phyloP scores from a whole-genome alignment of 2,113 vertebrate genomes.

The Heterotilapia buettikoferi region DNA sequence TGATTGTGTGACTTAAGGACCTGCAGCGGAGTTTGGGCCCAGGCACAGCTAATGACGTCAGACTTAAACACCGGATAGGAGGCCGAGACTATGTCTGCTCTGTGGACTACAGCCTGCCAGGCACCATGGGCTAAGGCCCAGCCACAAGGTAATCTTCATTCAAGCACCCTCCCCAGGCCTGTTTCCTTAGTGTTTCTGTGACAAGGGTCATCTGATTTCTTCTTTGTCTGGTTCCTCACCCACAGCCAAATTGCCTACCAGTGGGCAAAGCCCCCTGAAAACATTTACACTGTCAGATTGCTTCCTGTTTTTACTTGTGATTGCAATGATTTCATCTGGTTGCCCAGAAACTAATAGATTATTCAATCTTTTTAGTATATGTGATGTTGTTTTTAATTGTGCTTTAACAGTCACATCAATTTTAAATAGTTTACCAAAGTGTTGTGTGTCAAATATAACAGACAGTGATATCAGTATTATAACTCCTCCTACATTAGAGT shows the following conservation, averaged over 20 bases:
- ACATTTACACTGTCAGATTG: neutral
- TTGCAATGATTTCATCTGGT: neutral
- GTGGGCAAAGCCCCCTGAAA: neutral
- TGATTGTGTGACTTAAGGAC: neutral
- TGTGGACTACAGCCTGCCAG: neutral
- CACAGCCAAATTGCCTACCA: neutral
- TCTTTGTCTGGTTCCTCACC: neutral
- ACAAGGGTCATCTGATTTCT: neutral
- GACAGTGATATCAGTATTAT: neutral
- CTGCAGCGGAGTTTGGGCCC: neutral
- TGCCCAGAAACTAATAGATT: neutral
- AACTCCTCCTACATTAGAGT: slow-evolving; percentile 9
- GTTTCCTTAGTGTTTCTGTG: neutral
- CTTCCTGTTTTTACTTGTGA: neutral
- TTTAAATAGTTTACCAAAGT: neutral
- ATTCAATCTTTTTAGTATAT: neutral
- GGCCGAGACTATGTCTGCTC: neutral
- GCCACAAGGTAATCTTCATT: neutral
- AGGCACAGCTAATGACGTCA: neutral
- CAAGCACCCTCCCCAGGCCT: neutral
- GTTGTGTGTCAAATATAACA: neutral
- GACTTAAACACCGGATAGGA: neutral
- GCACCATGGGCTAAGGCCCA: neutral
- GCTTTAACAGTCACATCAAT: neutral
- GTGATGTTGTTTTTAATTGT: neutral